A percentile compares a stretch with the other conserved stretches of the same genome.
Evolutionary conservation across 2,888 invertebrate genomes (phyloP).

Genomic region (Griposia aprilina): DNA sequence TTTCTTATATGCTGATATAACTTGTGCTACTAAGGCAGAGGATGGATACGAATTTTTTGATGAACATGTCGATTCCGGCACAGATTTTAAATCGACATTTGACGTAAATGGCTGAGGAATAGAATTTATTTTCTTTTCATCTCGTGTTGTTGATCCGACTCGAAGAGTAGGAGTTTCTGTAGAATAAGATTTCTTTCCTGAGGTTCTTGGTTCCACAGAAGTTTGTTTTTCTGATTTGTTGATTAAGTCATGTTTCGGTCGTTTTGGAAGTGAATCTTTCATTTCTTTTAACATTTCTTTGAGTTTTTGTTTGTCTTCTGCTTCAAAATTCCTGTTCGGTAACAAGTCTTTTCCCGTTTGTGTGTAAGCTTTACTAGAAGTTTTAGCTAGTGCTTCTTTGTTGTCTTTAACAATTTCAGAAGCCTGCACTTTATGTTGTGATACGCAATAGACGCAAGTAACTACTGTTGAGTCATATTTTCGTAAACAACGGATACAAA

Average conservation of each 20-base stretch:
- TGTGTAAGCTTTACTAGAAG: constrained; percentile 71
- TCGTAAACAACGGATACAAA: constrained; percentile 82
- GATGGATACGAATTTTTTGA: constrained; percentile 22
- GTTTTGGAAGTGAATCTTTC: constrained; percentile 93
- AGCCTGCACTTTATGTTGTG: constrained; percentile 62
- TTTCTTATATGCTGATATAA: constrained; percentile 67
- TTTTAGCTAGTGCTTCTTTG: constrained; percentile 52
- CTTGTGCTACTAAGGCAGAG: constrained; percentile 67
- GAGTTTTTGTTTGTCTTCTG: constrained; percentile 90
- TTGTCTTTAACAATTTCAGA: constrained; percentile 45
- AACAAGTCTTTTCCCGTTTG: constrained; percentile 73
- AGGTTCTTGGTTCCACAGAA: constrained; percentile 36
- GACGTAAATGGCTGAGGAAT: constrained; percentile 37
- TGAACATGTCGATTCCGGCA: background rate
- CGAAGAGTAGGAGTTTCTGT: constrained; percentile 84
- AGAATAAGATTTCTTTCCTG: constrained; percentile 49
- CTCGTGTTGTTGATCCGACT: constrained; percentile 74
- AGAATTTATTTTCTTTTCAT: constrained; percentile 52
- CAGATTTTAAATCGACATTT: constrained; percentile 31
- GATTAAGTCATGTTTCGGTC: constrained; percentile 82
- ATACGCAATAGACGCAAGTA: constrained; percentile 78
- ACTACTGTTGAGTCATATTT: constrained; percentile 80
- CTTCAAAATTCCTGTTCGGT: constrained; percentile 55
- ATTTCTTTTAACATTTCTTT: constrained; percentile 94
- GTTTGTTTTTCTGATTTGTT: constrained; percentile 47